Percentiles rank a stretch among this genome's conserved stretches.
phyloP scores from a whole-genome alignment of 2,797 vertebrate species.

The Urocyon cinereoargenteus region DNA sequence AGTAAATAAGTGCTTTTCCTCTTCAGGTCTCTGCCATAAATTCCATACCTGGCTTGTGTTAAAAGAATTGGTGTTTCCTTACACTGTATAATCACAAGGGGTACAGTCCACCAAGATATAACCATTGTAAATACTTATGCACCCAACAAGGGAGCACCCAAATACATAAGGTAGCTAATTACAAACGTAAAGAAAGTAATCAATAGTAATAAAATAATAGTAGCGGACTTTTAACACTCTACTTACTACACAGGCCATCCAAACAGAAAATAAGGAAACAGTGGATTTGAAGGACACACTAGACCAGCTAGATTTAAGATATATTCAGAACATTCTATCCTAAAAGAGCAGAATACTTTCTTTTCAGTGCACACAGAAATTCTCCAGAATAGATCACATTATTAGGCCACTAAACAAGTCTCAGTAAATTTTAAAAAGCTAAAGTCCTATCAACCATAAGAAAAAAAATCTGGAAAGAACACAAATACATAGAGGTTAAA shows the following conservation, averaged over 20 bases:
- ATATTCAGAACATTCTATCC: background rate
- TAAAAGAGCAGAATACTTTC: background rate
- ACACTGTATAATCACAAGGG: background rate
- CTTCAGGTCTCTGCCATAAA: background rate
- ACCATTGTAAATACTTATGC: background rate
- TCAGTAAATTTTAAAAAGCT: background rate
- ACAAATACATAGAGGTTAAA: background rate
- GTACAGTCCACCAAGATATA: background rate
- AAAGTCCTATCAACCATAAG: background rate
- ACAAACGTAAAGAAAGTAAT: background rate
- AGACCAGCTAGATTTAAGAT: background rate
- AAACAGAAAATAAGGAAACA: background rate
- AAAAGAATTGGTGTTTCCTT: background rate
- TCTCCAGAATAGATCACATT: background rate
- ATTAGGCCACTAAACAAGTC: background rate
- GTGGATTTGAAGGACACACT: background rate
- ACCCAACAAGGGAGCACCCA: background rate
- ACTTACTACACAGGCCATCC: background rate
- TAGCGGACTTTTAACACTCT: background rate
- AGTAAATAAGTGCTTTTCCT: too few species aligned
- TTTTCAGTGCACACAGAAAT: background rate
- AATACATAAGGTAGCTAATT: background rate
- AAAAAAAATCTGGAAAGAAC: background rate
- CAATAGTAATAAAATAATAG: background rate
- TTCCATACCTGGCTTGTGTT: background rate